These are phyloP conservation scores for Sarcophaga subvicina DNA, from an alignment of 2,888 invertebrate genomes.

Conservation along the genomic window DNA sequence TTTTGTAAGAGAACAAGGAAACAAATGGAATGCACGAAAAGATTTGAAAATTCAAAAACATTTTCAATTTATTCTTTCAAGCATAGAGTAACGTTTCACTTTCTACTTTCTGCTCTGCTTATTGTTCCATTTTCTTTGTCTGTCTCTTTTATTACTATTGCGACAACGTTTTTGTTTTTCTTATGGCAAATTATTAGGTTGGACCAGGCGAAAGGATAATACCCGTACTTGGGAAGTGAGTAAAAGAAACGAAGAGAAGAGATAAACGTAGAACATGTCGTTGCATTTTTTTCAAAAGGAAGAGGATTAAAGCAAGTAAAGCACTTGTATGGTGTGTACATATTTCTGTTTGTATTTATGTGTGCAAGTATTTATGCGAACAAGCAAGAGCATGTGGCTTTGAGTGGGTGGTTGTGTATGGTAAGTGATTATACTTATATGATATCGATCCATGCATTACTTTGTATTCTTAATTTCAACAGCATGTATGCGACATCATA, in stretches of 20 bases:
- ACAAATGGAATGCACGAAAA: constrained; percentile 6
- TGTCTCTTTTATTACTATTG: background rate
- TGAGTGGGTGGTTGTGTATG: background rate
- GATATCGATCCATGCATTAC: constrained; percentile 27
- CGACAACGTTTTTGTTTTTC: constrained; percentile 11
- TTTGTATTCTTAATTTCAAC: constrained; percentile 26
- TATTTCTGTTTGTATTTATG: background rate
- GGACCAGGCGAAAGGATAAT: constrained; percentile 17
- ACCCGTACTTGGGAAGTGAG: background rate
- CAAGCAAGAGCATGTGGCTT: background rate
- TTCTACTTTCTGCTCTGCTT: constrained; percentile 17
- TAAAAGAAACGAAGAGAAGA: background rate
- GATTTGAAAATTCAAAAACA: constrained; percentile 11
- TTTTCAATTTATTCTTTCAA: constrained; percentile 35
- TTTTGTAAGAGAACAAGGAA: background rate
- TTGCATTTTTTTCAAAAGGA: constrained; percentile 12
- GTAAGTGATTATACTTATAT: background rate
- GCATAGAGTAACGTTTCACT: constrained; percentile 35
- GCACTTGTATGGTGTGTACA: background rate
- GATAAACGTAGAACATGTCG: constrained; percentile 41
- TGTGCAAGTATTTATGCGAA: background rate
- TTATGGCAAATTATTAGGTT: background rate
- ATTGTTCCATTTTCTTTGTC: background rate
- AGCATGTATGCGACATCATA: constrained; percentile 39
- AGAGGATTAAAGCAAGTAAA: background rate